Percentiles rank a stretch among this genome's conserved stretches.
Evolutionary conservation across 2,888 invertebrate species (phyloP).

Genomic region (Noctuana brunneofusca): DNA sequence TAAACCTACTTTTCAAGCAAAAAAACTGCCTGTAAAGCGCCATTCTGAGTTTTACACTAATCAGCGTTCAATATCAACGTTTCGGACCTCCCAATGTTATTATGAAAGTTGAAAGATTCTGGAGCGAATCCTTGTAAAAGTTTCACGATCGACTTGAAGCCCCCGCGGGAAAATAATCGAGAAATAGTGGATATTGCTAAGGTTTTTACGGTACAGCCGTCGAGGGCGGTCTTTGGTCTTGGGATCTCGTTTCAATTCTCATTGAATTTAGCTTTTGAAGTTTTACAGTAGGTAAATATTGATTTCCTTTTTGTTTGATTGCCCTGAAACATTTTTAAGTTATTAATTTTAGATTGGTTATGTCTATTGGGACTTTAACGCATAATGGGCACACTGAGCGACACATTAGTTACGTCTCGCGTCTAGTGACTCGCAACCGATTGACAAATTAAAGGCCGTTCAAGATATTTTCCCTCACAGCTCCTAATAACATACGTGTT

Average conservation of each 20-base stretch:
- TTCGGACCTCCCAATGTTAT: background rate
- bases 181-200: constrained; percentile 14
- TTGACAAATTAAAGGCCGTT: no score
- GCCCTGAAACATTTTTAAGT: background rate
- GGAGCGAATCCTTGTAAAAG: constrained; percentile 4
- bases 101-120: constrained; percentile 12
- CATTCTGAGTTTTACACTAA: background rate
- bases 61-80: background rate
- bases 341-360: background rate
- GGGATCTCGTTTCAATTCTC: constrained; percentile 7
- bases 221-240: constrained; percentile 11
- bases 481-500: no score
- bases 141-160: constrained; percentile 17
- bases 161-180: constrained; percentile 15
- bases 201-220: constrained; percentile 14
- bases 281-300: background rate
- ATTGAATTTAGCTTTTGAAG: constrained; percentile 19
- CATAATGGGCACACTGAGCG: background rate
- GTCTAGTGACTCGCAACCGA: no score
- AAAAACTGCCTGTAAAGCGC: background rate
- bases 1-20: no score
- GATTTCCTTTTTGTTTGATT: background rate
- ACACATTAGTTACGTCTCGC: no score
- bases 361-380: no score
- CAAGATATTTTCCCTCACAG: no score